phyloP scores from a whole-genome alignment of 2,113 vertebrate genomes.

The Numida meleagris region DNA sequence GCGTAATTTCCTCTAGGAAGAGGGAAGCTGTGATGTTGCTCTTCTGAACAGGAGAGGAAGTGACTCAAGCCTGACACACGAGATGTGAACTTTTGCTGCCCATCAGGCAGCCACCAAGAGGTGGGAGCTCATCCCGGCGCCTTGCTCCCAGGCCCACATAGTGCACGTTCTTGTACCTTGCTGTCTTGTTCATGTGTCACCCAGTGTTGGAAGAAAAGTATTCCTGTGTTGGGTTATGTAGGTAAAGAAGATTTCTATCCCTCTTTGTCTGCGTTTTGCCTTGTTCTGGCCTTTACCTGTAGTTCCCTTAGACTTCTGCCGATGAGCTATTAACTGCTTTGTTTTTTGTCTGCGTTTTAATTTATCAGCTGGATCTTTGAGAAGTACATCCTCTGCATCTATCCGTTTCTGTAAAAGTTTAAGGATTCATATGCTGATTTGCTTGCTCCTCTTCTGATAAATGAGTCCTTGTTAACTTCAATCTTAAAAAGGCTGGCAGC shows the following conservation, averaged over 20 bases:
- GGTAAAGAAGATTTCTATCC: not conserved
- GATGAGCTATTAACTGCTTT: accelerated
- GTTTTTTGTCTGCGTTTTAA: not conserved
- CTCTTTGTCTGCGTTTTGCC: not conserved
- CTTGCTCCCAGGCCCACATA: not conserved
- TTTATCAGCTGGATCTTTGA: not conserved
- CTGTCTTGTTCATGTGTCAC: not conserved
- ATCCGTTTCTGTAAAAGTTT: not conserved
- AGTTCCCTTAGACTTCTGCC: not conserved
- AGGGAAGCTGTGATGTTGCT: not conserved
- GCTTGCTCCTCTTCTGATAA: not conserved
- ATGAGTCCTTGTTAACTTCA: not conserved
- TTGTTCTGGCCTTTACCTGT: not conserved
- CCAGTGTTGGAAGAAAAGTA: not conserved
- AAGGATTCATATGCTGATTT: not conserved
- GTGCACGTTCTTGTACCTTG: not conserved
- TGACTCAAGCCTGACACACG: not conserved
- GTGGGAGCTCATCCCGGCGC: not conserved
- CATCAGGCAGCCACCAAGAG: not conserved
- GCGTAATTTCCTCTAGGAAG: not conserved
- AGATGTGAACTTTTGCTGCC: not conserved
- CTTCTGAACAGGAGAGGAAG: not conserved
- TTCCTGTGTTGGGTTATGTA: not conserved
- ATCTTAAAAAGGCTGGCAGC: not conserved
- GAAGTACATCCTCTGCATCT: not conserved